Evolutionary conservation across 2,113 vertebrate species (phyloP).

Genomic region (Lycocorax pyrrhopterus): DNA sequence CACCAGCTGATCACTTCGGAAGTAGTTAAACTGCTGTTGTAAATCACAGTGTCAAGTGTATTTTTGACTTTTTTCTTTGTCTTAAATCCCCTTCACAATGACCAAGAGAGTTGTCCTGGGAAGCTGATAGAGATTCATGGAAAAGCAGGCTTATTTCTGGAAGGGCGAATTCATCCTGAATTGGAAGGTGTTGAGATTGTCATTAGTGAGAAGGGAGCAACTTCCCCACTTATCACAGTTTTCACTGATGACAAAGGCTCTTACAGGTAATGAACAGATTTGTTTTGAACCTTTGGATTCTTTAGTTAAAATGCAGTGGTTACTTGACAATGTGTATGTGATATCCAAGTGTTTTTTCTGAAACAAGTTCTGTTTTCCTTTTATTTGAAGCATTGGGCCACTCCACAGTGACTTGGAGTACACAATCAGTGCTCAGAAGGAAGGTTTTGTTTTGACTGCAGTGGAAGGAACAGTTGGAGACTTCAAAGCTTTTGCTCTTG

Average conservation of each 20-base stretch:
- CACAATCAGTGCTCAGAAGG: conserved; percentile 86
- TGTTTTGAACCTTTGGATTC: not conserved
- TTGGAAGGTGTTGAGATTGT: conserved; percentile 92
- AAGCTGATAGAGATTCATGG: conserved; percentile 89
- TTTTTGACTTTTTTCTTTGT: not conserved
- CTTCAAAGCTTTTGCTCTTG: conserved; percentile 96
- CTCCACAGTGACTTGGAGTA: conserved; percentile 93
- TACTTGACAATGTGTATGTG: not conserved
- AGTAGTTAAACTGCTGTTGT: not conserved
- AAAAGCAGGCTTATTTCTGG: conserved; percentile 91
- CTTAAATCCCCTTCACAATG: not conserved
- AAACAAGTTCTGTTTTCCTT: not conserved
- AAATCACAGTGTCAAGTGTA: not conserved
- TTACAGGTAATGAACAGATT: conserved; percentile 82
- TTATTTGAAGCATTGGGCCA: conserved; percentile 84
- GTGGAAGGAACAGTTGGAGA: conserved; percentile 87
- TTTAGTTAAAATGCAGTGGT: not conserved
- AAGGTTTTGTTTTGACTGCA: conserved; percentile 90
- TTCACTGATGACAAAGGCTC: conserved; percentile 85
- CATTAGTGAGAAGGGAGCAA: conserved; percentile 84
- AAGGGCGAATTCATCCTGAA: conserved; percentile 86
- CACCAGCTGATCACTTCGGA: not conserved
- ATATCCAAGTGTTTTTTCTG: not conserved
- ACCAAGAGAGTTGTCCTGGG: conserved; percentile 91
- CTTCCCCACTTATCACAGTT: conserved; percentile 83